Evolutionary conservation across 1,140 invertebrate genomes (phyloP).

Genomic region (Paraescarpia echinospica): DNA sequence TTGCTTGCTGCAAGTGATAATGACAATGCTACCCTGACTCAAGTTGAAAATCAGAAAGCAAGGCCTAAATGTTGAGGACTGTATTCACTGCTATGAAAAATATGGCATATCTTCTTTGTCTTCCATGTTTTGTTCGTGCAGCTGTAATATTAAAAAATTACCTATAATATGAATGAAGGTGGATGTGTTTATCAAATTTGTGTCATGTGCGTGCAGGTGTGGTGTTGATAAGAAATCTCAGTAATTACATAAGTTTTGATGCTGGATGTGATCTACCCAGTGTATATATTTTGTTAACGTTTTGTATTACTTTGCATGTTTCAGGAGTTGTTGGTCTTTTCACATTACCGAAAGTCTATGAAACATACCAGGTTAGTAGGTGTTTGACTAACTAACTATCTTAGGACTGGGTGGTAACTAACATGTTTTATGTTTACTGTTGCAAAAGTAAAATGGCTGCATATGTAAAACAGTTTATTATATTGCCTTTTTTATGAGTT

Average conservation of each 20-base stretch:
- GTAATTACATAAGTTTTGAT: no score
- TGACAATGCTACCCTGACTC: no score
- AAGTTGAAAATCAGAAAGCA: no score
- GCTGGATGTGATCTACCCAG: no score
- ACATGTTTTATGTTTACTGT: neutral
- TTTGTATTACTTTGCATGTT: slow-evolving; percentile 45
- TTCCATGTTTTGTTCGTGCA: neutral
- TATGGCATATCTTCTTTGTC: neutral
- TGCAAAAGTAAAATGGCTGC: neutral
- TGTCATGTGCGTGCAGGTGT: neutral
- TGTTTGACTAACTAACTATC: neutral
- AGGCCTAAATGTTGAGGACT: neutral
- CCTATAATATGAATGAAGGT: no score
- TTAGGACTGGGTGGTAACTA: neutral
- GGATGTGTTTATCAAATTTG: no score
- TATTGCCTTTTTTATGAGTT: neutral
- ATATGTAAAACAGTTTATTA: neutral
- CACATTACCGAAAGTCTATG: slow-evolving; percentile 95
- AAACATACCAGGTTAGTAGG: slow-evolving; percentile 82
- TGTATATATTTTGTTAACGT: neutral
- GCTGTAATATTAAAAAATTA: neutral
- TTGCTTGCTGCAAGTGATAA: no score
- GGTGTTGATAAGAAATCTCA: neutral
- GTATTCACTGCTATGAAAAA: neutral
- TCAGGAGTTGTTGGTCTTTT: slow-evolving; percentile 88